Percentiles rank a stretch among this genome's conserved stretches.
Evolutionary conservation across 2,113 vertebrate genomes (phyloP).

Genomic region (Eulemur macaco): DNA sequence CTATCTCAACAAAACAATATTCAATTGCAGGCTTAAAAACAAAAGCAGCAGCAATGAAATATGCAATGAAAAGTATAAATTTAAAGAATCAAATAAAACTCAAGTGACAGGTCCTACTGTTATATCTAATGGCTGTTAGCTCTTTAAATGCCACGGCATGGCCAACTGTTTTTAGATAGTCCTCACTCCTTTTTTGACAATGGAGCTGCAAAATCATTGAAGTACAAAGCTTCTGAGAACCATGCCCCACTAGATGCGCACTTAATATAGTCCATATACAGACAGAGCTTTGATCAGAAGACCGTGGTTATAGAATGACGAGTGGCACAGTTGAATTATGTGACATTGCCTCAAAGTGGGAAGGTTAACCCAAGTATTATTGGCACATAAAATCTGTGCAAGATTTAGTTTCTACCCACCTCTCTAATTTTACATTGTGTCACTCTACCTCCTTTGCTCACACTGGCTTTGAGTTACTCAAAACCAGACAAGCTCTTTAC

Average conservation of each 20-base stretch:
- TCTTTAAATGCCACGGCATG: neutral
- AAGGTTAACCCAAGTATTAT: neutral
- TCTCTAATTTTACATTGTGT: neutral
- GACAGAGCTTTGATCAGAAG: neutral
- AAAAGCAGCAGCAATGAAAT: slow-evolving; percentile 18
- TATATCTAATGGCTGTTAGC: neutral
- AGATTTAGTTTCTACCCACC: neutral
- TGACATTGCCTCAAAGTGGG: neutral
- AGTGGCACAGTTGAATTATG: neutral
- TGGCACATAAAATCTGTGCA: neutral
- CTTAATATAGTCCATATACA: neutral
- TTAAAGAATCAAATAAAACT: slow-evolving; percentile 18
- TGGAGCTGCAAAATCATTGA: neutral
- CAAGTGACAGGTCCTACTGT: neutral
- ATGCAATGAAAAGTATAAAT: slow-evolving; percentile 33
- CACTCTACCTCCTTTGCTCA: neutral
- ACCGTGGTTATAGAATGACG: neutral
- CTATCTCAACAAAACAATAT: neutral
- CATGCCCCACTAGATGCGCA: neutral
- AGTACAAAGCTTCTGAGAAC: slow-evolving; percentile 8
- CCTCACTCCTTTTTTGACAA: neutral
- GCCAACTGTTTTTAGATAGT: neutral
- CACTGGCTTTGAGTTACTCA: neutral
- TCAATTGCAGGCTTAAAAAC: neutral
- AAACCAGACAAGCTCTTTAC: neutral